Conservation (phyloP, 2,888 invertebrate genomes). For the Orthosia incerta region DNA sequence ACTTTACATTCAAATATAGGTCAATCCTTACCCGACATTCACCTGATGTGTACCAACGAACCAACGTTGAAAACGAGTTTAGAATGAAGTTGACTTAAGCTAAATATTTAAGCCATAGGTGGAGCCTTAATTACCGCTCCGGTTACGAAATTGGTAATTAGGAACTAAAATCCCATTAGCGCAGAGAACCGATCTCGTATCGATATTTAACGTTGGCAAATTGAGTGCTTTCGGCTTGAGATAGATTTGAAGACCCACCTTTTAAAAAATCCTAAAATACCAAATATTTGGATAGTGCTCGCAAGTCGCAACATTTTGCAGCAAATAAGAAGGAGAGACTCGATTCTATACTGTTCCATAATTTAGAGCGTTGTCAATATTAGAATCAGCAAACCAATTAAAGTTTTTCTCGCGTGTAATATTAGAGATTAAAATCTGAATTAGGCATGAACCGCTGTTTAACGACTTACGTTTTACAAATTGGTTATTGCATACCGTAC, state of each 20-base stretch:
- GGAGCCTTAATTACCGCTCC: slow-evolving; percentile 22
- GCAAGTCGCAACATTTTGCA: not conserved
- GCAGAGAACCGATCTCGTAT: slow-evolving; percentile 26
- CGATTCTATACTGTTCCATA: not conserved
- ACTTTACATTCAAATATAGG: slow-evolving; percentile 48
- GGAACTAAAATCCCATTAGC: slow-evolving; percentile 40
- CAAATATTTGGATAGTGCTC: not conserved
- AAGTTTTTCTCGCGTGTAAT: not conserved
- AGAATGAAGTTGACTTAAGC: slow-evolving; percentile 16
- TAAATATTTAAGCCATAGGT: slow-evolving; percentile 18
- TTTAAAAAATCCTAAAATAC: not conserved
- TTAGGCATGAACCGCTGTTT: not conserved
- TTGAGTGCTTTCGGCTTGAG: slow-evolving; percentile 15
- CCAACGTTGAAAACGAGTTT: slow-evolving; percentile 27
- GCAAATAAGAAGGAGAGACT: not conserved
- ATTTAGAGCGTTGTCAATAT: not conserved
- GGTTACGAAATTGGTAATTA: slow-evolving; percentile 47
- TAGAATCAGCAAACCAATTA: not conserved
- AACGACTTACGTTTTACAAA: not conserved
- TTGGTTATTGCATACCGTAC: not conserved
- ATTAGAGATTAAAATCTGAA: not conserved
- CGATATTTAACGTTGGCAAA: slow-evolving; percentile 33
- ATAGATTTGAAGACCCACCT: not conserved
- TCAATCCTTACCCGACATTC: slow-evolving; percentile 32
- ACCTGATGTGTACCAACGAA: slow-evolving; percentile 11